These are phyloP conservation scores for Amblyjoppa proteus DNA, from an alignment of 2,888 invertebrate genomes.

Conservation along the genomic window DNA sequence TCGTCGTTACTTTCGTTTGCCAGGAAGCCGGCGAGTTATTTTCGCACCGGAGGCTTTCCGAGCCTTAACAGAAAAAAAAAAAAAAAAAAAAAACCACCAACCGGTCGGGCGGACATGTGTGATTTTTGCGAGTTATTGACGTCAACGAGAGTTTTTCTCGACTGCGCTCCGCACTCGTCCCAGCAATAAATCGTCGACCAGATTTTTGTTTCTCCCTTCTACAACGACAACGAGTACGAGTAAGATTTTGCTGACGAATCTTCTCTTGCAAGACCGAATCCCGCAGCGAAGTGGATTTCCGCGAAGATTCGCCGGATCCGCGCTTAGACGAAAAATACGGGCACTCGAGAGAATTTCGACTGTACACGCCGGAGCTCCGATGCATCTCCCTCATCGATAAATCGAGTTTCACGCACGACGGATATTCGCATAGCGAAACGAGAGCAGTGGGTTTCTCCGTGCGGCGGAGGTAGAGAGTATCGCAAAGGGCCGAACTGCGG, in stretches of 20 bases:
- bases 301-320: neutral
- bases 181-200: neutral
- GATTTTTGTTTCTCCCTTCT: neutral
- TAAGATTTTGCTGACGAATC: neutral
- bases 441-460: constrained; percentile 13
- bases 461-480: constrained; percentile 11
- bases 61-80: neutral
- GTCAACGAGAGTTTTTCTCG: neutral
- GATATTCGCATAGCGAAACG: constrained; percentile 43
- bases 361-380: neutral
- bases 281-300: constrained; percentile 33
- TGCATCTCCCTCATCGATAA: constrained; percentile 52
- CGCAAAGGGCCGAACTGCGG: constrained; percentile 16
- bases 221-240: neutral
- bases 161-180: neutral
- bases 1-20: constrained; percentile 36
- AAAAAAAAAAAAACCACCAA: neutral
- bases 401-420: constrained; percentile 53
- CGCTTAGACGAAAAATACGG: constrained; percentile 17
- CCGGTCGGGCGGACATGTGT: neutral
- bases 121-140: neutral
- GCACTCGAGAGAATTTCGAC: constrained; percentile 34
- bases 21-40: constrained; percentile 2
- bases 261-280: constrained; percentile 1
- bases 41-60: constrained; percentile 21